Percentiles rank a stretch among this genome's conserved stretches.
phyloP scores from a whole-genome alignment of 1,140 invertebrate genomes.

The Pseudomyrmex cubaensis region DNA sequence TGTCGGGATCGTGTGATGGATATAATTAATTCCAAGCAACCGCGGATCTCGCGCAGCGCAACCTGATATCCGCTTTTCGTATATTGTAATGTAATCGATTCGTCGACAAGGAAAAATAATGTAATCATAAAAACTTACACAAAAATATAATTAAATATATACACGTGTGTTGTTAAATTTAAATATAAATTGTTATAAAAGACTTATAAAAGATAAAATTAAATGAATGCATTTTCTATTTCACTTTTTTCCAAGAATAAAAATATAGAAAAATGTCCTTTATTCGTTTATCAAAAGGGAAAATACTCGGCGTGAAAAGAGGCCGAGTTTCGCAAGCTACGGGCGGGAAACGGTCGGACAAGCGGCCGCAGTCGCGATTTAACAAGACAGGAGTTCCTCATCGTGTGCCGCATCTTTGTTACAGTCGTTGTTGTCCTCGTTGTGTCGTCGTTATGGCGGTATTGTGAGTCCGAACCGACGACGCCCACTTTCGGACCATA shows the following conservation, averaged over 20 bases:
- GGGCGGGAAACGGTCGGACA: not conserved
- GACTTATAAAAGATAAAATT: not conserved
- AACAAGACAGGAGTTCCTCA: slow-evolving; percentile 69
- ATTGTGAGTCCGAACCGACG: slow-evolving; percentile 72
- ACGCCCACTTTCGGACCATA: slow-evolving; percentile 77
- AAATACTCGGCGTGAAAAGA: no score
- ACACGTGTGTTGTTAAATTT: no score
- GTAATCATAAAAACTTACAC: no score
- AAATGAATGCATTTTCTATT: not conserved
- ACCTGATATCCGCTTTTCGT: slow-evolving; percentile 3
- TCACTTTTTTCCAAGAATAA: not conserved
- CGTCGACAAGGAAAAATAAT: not conserved
- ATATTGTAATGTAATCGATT: not conserved
- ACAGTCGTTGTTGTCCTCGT: slow-evolving; percentile 64
- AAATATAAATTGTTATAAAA: no score
- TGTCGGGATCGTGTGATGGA: slow-evolving; percentile 43
- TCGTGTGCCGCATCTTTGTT: slow-evolving; percentile 63
- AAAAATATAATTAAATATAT: not conserved
- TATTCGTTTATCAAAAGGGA: not conserved
- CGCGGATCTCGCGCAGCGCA: slow-evolving; percentile 44
- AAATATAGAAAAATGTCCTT: not conserved
- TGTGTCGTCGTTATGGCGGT: slow-evolving; percentile 69
- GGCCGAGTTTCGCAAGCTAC: no score
- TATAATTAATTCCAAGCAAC: slow-evolving; percentile 70
- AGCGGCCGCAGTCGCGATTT: slow-evolving; percentile 52